Percentiles rank a stretch among this genome's conserved stretches.
Conservation (phyloP, 2,888 invertebrate species). For the Eupithecia subumbrata region DNA sequence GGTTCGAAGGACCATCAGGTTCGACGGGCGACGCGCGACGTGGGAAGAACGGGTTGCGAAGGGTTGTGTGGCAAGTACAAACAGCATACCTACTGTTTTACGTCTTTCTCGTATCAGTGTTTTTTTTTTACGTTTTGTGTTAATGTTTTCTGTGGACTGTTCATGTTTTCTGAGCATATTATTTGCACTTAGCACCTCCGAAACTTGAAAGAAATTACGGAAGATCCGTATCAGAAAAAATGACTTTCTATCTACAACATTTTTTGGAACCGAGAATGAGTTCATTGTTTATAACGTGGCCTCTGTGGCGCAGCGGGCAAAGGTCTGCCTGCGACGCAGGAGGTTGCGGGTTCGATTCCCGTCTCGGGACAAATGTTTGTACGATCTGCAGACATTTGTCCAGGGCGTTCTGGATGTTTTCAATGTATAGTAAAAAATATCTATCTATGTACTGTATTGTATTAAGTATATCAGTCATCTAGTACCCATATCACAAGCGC, state of each 20-base stretch:
- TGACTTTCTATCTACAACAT: not conserved
- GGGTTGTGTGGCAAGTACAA: conserved; percentile 30
- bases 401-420: too few species aligned
- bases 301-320: too few species aligned
- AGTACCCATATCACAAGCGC: too few species aligned
- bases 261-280: not conserved
- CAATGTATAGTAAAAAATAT: too few species aligned
- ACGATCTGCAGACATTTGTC: too few species aligned
- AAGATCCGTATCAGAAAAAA: not conserved
- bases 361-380: too few species aligned
- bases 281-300: not conserved
- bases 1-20: conserved; percentile 53
- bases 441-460: too few species aligned
- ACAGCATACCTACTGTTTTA: conserved; percentile 19
- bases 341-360: too few species aligned
- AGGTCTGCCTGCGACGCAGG: too few species aligned
- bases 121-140: conserved; percentile 4
- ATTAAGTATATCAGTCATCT: too few species aligned
- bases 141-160: conserved; percentile 1
- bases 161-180: conserved; percentile 11
- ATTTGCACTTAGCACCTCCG: conserved; percentile 19
- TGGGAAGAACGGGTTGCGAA: conserved; percentile 52
- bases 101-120: conserved; percentile 4
- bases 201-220: not conserved
- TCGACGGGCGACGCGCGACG: conserved; percentile 46